Percentiles rank a stretch among this genome's conserved stretches.
Conservation (phyloP, 92 coral and sea anemone genomes). For the Heliopora coerulea region DNA sequence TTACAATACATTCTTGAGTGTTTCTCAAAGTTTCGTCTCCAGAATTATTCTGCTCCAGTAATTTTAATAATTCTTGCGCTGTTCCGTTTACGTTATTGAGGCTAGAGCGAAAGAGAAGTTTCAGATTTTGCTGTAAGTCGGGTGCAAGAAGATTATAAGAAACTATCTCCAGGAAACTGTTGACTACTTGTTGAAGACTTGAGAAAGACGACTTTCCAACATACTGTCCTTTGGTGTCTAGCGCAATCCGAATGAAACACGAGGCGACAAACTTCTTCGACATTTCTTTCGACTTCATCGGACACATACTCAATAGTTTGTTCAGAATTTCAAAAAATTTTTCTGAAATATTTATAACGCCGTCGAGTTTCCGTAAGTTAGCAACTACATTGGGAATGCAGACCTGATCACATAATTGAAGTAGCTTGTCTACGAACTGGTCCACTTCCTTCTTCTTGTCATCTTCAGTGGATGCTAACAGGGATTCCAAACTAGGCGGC, state of each 20-base stretch:
- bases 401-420: constrained; percentile 60
- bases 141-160: constrained; percentile 37
- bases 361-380: constrained; percentile 58
- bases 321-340: constrained; percentile 65
- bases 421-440: constrained; percentile 52
- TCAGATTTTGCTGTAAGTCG: constrained; percentile 25
- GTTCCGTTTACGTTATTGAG: constrained; percentile 5
- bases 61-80: constrained; percentile 20
- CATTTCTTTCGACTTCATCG: constrained; percentile 38
- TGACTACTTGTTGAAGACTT: constrained; percentile 42
- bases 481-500: constrained; percentile 57
- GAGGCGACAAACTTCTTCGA: constrained; percentile 70
- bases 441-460: constrained; percentile 28
- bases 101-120: neutral
- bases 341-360: constrained; percentile 56
- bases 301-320: constrained; percentile 50
- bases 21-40: constrained; percentile 62
- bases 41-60: constrained; percentile 15
- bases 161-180: constrained; percentile 56
- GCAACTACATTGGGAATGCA: constrained; percentile 82
- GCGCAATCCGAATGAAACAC: constrained; percentile 70
- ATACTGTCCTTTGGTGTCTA: constrained; percentile 64
- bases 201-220: constrained; percentile 31
- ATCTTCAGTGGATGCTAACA: constrained; percentile 55
- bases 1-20: constrained; percentile 70